phyloP scores from a whole-genome alignment of 2,888 invertebrate species.

The Anthophora plumipes region DNA sequence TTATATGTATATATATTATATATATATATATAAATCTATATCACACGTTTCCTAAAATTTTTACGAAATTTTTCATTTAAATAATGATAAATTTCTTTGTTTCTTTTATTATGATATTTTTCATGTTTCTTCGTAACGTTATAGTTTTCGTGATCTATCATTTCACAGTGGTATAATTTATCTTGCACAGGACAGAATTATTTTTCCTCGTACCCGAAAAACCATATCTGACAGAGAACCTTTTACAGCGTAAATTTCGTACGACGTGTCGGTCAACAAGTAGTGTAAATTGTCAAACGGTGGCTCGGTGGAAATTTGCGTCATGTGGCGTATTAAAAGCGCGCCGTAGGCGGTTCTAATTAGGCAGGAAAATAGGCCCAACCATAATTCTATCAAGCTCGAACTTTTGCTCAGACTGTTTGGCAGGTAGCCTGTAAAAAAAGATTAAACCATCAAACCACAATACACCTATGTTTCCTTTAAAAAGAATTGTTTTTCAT shows the following conservation, averaged over 20 bases:
- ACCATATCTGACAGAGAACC: constrained; percentile 44
- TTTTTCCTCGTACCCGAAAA: constrained; percentile 58
- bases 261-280: constrained; percentile 59
- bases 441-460: neutral
- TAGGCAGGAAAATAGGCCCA: constrained; percentile 66
- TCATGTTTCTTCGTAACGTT: too few species aligned
- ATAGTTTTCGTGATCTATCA: too few species aligned
- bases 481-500: too few species aligned
- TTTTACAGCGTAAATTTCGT: constrained; percentile 51
- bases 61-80: neutral
- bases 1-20: too few species aligned
- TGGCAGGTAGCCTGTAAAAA: constrained; percentile 46
- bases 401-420: constrained; percentile 32
- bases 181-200: neutral
- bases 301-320: constrained; percentile 41
- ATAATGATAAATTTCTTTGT: too few species aligned
- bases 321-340: constrained; percentile 64
- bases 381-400: constrained; percentile 56
- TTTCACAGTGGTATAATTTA: too few species aligned
- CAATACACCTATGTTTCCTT: neutral
- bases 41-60: neutral
- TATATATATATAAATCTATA: too few species aligned
- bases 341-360: constrained; percentile 61
- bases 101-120: neutral
- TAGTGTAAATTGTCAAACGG: constrained; percentile 68